Percentiles rank a stretch among this genome's conserved stretches.
phyloP scores from a whole-genome alignment of 2,113 vertebrate genomes.

The Symphodus melops region DNA sequence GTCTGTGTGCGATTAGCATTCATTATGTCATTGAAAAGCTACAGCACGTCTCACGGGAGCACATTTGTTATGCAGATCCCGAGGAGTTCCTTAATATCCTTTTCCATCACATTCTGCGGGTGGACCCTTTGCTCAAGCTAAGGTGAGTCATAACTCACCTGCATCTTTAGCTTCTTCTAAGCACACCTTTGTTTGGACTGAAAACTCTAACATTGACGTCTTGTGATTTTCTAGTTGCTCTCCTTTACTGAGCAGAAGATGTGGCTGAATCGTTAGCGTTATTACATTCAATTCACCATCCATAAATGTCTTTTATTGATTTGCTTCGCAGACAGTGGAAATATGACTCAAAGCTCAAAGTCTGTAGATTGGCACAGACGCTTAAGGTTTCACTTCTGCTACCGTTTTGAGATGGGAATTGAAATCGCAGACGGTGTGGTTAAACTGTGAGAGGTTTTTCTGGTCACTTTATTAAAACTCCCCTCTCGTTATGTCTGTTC shows the following conservation, averaged over 20 bases:
- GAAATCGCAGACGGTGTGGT: not conserved
- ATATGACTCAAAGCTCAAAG: not conserved
- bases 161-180: not conserved
- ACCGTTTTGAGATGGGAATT: not conserved
- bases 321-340: not conserved
- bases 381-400: constrained; percentile 28
- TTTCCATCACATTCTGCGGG: constrained; percentile 97
- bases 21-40: not conserved
- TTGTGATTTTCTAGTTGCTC: not conserved
- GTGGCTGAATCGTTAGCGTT: not conserved
- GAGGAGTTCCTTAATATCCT: constrained; percentile 99
- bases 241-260: not conserved
- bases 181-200: not conserved
- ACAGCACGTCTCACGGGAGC: constrained; percentile 14
- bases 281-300: not conserved
- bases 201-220: not conserved
- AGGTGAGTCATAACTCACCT: constrained; percentile 80
- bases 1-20: not conserved
- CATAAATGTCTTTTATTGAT: not conserved
- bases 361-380: constrained; percentile 8
- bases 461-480: constrained; percentile 3
- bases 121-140: constrained; percentile 95
- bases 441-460: constrained; percentile 7
- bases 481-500: not conserved
- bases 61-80: constrained; percentile 87